Evolutionary conservation across 2,113 vertebrate genomes (phyloP), one percentile per base, ranked within the genome.

Genomic region (Elephas maximus): DNA sequence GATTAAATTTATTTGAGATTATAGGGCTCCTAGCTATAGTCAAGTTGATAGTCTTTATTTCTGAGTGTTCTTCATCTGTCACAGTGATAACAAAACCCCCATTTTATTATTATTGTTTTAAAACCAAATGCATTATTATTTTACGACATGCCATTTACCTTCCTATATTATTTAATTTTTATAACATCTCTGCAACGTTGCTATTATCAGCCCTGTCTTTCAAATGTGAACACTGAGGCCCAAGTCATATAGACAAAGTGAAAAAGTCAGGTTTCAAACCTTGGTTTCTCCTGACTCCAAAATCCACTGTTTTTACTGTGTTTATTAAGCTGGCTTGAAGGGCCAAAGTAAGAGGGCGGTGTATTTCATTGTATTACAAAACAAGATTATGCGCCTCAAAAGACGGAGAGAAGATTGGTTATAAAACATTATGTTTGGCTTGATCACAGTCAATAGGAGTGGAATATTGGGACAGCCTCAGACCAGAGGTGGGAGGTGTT

Each of bases 391-490:
- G 9, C 18, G 7, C 60, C 62, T 51, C 12, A 2, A 28, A 74
- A n/a, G 77, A 57, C 10, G 44, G 33, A 60, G 20, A 37, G 12
- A 41, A 37, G 37, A n/a, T 45, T 28, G 9, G 2, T 37, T 69
- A 51, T 67, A n/a, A 18, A 74, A 9, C 17, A 15, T 3, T 18
- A 6, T n/a, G 20, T 90, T 90, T 20, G 2, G 65, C 44, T 26
- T 53, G 60, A 8, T 51, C 48, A 7, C 23, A 30, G 20, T 51
- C 73, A 2, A 0, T 0, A 12, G 41, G 45, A 71, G 14, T 6
- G 10, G 76, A 7, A 0, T 30, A 11, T 0, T 8, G 30, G 45
- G 18, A 17, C 60, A 33, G 30, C 17, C 37, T 37, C 2, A 1
- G 73, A 11, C 78, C 21, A 3, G 63, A 44, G 8, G 24, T 0